Evolutionary conservation across 2,797 vertebrate genomes (phyloP).

Genomic region (Tenualosa ilisha): DNA sequence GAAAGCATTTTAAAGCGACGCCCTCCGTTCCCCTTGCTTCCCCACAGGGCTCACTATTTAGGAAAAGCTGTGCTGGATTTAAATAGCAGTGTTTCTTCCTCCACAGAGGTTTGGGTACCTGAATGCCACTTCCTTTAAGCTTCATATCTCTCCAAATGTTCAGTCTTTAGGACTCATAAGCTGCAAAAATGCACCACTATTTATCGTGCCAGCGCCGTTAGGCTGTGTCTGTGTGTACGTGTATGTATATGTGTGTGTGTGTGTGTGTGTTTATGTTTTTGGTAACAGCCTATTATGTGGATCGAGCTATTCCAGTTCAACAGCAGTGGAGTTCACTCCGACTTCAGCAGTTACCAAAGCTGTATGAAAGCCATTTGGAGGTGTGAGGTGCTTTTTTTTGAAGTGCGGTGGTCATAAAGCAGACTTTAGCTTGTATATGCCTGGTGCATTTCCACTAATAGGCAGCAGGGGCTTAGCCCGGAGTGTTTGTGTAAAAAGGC

Average conservation of each 20-base stretch:
- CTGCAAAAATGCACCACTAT: neutral
- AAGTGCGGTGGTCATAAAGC: slow-evolving; percentile 39
- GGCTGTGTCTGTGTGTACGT: neutral
- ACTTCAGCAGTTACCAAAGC: neutral
- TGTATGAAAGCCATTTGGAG: slow-evolving; percentile 23
- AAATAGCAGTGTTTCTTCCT: neutral
- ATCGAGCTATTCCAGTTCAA: neutral
- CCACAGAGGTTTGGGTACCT: neutral
- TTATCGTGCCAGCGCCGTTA: neutral
- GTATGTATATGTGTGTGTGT: neutral
- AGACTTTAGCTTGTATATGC: slow-evolving; percentile 39
- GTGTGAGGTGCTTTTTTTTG: slow-evolving; percentile 38
- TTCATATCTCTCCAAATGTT: neutral
- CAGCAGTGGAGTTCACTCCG: neutral
- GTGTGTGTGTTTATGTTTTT: neutral
- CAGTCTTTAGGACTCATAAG: neutral
- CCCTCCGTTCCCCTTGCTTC: slow-evolving; percentile 34
- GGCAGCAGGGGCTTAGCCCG: neutral
- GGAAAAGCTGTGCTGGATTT: neutral
- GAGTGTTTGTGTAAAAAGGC: slow-evolving; percentile 4
- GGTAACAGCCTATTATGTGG: neutral
- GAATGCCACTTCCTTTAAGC: neutral
- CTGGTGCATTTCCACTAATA: slow-evolving; percentile 33
- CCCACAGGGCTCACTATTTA: slow-evolving; percentile 33
- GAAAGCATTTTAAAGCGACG: slow-evolving; percentile 42